Base-by-base conservation (phyloP, 1,140 invertebrate genomes). In the Dufourea novaeangliae region DNA sequence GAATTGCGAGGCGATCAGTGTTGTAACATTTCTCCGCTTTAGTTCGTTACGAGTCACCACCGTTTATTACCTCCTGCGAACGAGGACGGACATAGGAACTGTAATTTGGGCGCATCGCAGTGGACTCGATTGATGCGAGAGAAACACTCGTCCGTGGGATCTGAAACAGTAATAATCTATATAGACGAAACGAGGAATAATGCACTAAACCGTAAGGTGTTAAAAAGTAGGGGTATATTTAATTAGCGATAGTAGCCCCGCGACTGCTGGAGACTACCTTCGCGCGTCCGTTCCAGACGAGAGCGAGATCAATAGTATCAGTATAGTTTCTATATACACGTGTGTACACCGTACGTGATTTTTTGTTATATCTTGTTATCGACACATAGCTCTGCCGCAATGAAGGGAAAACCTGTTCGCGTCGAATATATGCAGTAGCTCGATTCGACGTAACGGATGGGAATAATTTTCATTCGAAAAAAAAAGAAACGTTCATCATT, bases 141-240 rank as follows among this genome's bases (percentile, higher is more conserved):
- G n/a, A n/a, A 63, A 72, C 34, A 29, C 29, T 71, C 64, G 56
- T 63, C 50, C 39, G 44, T n/a, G n/a, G 32, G 54, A 39, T n/a
- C n/a, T n/a, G 17, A 56, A 44, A 78, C 57, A 66, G 57, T 83
- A 50, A 66, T 83, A 76, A 78, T 69, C 41, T 69, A 44, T n/a
- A n/a, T 76, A 76, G 57, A 61, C 34, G 66, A 56, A n/a, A n/a
- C 57, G 64, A 34, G 54, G 59, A 6, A 34, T 11, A 44, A 2
- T 14, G 41, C 2, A 12, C 7, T n/a, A n/a, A n/a, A n/a, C n/a
- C n/a, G n/a, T n/a, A n/a, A n/a, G n/a, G n/a, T n/a, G n/a, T n/a
- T n/a, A n/a, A n/a, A n/a, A 63, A 61, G 32, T n/a, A n/a, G 29
- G 32, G 37, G 54, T 76, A 76, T 69, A 59, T 69, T 61, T 59